Percentiles rank a stretch among this genome's conserved stretches.
phyloP scores from a whole-genome alignment of 2,113 vertebrate species.

The Oxyruncus cristatus region DNA sequence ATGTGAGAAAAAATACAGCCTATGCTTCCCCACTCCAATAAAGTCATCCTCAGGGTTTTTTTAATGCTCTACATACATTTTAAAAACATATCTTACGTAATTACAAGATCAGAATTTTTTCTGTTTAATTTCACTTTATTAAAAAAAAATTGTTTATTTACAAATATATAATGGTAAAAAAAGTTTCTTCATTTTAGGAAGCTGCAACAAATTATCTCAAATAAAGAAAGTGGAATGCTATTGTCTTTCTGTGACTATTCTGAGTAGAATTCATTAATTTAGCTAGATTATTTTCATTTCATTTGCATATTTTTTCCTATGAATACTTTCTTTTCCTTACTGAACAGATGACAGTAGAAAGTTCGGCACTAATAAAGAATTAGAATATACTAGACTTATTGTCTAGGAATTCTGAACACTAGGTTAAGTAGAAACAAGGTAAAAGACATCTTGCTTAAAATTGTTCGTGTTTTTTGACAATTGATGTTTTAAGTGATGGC shows the following conservation, averaged over 20 bases:
- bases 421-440: not conserved
- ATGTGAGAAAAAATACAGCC: not conserved
- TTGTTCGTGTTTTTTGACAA: not conserved
- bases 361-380: not conserved
- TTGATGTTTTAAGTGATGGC: not conserved
- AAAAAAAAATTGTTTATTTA: not conserved
- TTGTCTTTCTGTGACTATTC: not conserved
- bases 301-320: not conserved
- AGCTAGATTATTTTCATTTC: not conserved
- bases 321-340: not conserved
- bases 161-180: not conserved
- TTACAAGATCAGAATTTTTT: not conserved
- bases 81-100: not conserved
- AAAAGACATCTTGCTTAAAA: not conserved
- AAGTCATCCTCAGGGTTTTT: rapidly evolving
- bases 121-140: not conserved
- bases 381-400: not conserved
- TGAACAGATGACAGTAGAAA: not conserved
- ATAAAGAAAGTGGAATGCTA: not conserved
- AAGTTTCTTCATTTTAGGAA: not conserved
- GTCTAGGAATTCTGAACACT: not conserved
- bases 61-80: not conserved
- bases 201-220: not conserved
- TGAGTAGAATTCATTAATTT: not conserved
- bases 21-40: not conserved